Evolutionary conservation across 2,113 vertebrate genomes (phyloP).

Genomic region (Burhinus oedicnemus): DNA sequence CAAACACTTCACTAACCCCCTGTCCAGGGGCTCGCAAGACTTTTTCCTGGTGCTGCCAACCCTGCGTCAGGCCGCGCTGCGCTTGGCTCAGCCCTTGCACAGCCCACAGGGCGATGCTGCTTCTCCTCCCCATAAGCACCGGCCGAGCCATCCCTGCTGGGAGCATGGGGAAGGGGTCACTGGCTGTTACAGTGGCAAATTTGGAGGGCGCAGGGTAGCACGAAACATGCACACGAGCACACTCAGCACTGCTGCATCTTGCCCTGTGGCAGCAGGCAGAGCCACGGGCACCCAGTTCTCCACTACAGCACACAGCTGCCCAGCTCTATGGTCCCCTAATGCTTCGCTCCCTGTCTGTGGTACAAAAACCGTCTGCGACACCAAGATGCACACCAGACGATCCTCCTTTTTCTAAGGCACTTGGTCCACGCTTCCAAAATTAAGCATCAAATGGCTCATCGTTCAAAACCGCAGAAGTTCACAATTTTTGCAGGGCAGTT

Average conservation of each 20-base stretch:
- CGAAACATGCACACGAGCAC: too few species aligned
- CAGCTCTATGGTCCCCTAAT: accelerated
- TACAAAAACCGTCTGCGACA: background rate
- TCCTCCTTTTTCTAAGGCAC: background rate
- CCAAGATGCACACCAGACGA: accelerated
- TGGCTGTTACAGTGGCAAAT: too few species aligned
- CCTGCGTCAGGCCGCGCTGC: too few species aligned
- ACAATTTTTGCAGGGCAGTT: background rate
- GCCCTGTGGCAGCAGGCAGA: background rate
- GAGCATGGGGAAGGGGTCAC: too few species aligned
- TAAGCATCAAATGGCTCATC: background rate
- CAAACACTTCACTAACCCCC: too few species aligned
- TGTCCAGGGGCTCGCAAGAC: too few species aligned
- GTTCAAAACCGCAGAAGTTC: background rate
- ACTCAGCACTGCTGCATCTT: background rate
- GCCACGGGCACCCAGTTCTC: background rate
- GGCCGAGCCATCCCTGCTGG: too few species aligned
- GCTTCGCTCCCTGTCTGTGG: background rate
- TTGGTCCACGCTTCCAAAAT: background rate
- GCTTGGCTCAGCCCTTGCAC: too few species aligned
- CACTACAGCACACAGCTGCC: accelerated
- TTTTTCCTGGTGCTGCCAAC: too few species aligned
- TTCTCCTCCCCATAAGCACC: too few species aligned
- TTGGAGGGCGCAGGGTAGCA: too few species aligned
- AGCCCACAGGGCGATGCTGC: too few species aligned